Conservation (phyloP, 2,113 vertebrate genomes). For the Lophura nycthemera region DNA sequence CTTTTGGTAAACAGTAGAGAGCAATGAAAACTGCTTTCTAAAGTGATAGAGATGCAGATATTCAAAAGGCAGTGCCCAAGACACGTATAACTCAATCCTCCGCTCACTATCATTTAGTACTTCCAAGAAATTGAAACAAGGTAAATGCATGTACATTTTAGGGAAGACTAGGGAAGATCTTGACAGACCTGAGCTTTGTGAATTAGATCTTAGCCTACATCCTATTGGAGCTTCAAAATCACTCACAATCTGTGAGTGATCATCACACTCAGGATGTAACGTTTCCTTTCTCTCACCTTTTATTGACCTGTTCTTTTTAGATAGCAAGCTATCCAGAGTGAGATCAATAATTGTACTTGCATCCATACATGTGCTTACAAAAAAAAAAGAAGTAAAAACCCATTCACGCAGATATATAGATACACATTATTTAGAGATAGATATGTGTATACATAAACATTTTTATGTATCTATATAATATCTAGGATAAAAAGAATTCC, state of each 20-base stretch:
- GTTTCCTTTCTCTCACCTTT: not conserved
- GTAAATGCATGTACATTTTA: not conserved
- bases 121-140: not conserved
- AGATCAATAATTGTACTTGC: not conserved
- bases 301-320: not conserved
- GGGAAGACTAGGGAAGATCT: not conserved
- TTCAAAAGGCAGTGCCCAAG: not conserved
- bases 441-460: not conserved
- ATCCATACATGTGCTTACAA: not conserved
- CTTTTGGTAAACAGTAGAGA: not conserved
- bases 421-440: not conserved
- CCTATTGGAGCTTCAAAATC: not conserved
- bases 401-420: not conserved
- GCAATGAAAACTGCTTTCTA: not conserved
- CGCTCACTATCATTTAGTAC: not conserved
- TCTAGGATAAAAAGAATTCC: not conserved
- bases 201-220: not conserved
- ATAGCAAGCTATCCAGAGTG: not conserved
- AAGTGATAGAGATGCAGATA: not conserved
- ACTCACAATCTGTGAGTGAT: not conserved
- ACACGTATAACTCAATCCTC: not conserved
- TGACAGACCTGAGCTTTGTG: not conserved
- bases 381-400: not conserved
- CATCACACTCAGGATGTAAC: not conserved
- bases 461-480: not conserved